Conservation (phyloP, 2,113 vertebrate genomes). For the Neotoma lepida region DNA sequence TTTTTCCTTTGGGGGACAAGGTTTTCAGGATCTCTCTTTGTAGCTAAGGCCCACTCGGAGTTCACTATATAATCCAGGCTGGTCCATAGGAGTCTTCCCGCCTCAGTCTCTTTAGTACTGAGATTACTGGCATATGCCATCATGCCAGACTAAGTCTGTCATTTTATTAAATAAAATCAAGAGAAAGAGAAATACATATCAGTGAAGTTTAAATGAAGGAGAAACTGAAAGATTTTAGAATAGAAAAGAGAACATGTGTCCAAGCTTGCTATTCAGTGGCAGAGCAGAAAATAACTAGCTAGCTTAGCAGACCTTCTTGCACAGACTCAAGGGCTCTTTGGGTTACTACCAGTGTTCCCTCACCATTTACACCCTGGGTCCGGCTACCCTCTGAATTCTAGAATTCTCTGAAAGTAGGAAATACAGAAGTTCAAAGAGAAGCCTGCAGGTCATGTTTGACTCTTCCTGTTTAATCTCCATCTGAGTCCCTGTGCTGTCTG, state of each 20-base stretch:
- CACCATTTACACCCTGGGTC: not conserved
- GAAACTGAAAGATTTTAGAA: not conserved
- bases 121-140: not conserved
- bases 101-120: not conserved
- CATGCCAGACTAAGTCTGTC: not conserved
- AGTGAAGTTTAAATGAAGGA: conserved; percentile 32
- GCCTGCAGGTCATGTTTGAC: not conserved
- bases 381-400: not conserved
- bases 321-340: not conserved
- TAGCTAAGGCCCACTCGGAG: not conserved
- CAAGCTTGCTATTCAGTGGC: not conserved
- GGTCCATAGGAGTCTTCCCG: not conserved
- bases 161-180: not conserved
- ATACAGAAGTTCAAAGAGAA: conserved; percentile 3
- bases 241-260: not conserved
- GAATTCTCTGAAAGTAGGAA: not conserved
- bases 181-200: not conserved
- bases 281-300: not conserved
- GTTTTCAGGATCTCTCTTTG: not conserved
- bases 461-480: not conserved
- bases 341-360: not conserved
- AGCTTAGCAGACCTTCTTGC: not conserved
- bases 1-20: not conserved
- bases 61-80: not conserved
- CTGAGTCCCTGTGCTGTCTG: not conserved